phyloP scores from a whole-genome alignment of 1,140 invertebrate genomes.

The Ganaspis sp. region DNA sequence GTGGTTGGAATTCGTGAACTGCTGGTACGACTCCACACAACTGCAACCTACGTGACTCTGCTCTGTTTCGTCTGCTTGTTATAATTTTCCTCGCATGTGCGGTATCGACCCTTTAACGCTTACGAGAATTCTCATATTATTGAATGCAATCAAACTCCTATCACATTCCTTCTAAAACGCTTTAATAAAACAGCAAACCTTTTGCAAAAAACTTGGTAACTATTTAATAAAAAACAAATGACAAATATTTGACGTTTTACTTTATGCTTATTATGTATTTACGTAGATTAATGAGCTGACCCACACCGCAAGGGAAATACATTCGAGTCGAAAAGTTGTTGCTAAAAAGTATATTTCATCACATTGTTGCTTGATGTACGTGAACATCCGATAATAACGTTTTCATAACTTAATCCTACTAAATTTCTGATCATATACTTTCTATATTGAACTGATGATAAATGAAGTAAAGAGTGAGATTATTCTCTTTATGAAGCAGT shows the following conservation, averaged over 20 bases:
- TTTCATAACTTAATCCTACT: not conserved
- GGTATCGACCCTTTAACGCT: conserved; percentile 32
- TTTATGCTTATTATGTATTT: no score
- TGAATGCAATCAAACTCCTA: not conserved
- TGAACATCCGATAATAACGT: not conserved
- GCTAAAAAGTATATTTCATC: no score
- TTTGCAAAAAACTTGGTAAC: not conserved
- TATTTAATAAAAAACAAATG: no score
- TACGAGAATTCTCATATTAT: not conserved
- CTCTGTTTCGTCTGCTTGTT: conserved; percentile 45
- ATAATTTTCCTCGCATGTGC: conserved; percentile 50
- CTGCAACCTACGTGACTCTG: conserved; percentile 52
- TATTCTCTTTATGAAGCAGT: conserved; percentile 16
- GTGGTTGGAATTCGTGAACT: conserved; percentile 56
- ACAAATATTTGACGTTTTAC: no score
- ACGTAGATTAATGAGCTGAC: no score
- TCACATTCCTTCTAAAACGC: not conserved
- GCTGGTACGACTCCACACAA: conserved; percentile 46
- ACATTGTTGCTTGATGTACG: not conserved
- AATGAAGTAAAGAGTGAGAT: not conserved
- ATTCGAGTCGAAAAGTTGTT: no score
- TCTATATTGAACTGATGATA: not conserved
- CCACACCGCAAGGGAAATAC: no score
- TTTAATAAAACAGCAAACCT: not conserved
- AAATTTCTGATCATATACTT: not conserved